These are phyloP conservation scores for Pteria penguin DNA, from an alignment of 2,888 invertebrate species.

Conservation along the genomic window DNA sequence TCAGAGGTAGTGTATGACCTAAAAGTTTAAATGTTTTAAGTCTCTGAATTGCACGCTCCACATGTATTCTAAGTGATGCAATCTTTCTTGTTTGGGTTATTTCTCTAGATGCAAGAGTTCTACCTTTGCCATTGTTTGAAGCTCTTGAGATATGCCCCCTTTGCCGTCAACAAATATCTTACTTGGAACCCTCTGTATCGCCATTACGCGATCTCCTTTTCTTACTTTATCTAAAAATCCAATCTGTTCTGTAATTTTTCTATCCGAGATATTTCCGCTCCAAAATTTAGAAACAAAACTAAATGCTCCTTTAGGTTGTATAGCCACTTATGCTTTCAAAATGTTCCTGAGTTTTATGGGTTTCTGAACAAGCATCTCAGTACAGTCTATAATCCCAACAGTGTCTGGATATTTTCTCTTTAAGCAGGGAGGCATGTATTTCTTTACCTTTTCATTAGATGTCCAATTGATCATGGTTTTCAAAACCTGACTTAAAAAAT, in stretches of 20 bases:
- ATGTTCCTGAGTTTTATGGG: constrained; percentile 12
- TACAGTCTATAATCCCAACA: constrained; percentile 15
- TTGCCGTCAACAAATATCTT: constrained; percentile 6
- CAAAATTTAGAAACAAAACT: constrained; percentile 13
- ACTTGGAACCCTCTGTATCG: constrained; percentile 18
- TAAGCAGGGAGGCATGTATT: constrained; percentile 9
- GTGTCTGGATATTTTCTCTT: constrained; percentile 19
- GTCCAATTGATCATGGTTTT: constrained; percentile 12
- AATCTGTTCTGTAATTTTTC: constrained; percentile 6
- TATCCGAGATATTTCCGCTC: constrained; percentile 5
- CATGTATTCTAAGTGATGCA: constrained; percentile 20
- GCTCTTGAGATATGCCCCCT: constrained; percentile 28
- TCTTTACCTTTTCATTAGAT: constrained; percentile 2
- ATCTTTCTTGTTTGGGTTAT: constrained; percentile 21
- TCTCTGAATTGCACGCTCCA: constrained; percentile 12
- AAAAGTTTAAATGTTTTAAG: constrained; percentile 13
- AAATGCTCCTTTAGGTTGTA: constrained; percentile 21
- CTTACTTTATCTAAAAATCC: not conserved
- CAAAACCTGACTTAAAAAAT: constrained; percentile 16
- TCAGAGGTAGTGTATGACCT: constrained; percentile 11
- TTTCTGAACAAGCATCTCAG: constrained; percentile 8
- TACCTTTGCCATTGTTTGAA: constrained; percentile 18
- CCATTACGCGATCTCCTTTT: constrained; percentile 8
- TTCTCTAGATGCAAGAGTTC: constrained; percentile 16
- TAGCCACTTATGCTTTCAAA: constrained; percentile 18